phyloP scores from a whole-genome alignment of 2,888 invertebrate genomes.

The Sinohyriopsis cumingii region DNA sequence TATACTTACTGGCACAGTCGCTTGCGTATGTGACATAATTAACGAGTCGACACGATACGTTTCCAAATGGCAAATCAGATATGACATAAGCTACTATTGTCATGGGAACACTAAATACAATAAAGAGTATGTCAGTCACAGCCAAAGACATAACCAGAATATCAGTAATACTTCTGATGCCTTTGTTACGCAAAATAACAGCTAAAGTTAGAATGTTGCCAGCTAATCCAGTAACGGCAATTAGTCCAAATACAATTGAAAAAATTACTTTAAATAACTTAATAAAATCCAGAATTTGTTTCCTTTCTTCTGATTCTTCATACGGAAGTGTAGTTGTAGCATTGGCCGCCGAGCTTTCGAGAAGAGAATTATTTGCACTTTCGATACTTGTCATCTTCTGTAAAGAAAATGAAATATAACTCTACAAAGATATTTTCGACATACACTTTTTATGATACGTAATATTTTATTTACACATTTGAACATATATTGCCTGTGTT shows the following conservation, averaged over 20 bases:
- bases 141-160: constrained; percentile 89
- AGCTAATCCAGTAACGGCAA: constrained; percentile 85
- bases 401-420: too few species aligned
- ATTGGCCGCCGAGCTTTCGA: too few species aligned
- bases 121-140: constrained; percentile 88
- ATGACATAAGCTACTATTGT: constrained; percentile 86
- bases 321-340: too few species aligned
- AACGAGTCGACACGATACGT: constrained; percentile 88
- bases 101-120: constrained; percentile 91
- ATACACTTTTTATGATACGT: too few species aligned
- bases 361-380: too few species aligned
- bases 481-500: too few species aligned
- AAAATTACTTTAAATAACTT: too few species aligned
- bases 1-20: constrained; percentile 91
- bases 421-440: too few species aligned
- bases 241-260: constrained; percentile 82
- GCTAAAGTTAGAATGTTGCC: constrained; percentile 90
- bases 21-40: constrained; percentile 92
- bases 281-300: too few species aligned
- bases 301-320: too few species aligned
- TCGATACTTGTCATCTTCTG: too few species aligned
- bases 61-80: constrained; percentile 86
- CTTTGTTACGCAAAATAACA: constrained; percentile 87
- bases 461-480: too few species aligned
- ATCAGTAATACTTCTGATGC: constrained; percentile 88